Conservation (phyloP, 92 coral and sea anemone genomes). For the Parazoanthus swiftii region DNA sequence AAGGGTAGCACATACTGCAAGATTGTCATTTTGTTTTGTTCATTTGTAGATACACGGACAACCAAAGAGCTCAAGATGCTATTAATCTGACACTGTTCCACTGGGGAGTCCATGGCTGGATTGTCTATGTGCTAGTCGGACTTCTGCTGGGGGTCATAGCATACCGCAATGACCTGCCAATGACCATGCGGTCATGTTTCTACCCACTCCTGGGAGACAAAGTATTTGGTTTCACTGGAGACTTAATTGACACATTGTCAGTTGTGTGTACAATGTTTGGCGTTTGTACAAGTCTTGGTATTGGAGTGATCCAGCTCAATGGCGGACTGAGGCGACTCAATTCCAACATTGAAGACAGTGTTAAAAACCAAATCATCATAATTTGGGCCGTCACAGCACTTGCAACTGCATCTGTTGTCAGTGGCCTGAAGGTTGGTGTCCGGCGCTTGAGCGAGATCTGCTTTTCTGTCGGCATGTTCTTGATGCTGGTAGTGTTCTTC, state of each 20-base stretch:
- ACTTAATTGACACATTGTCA: conserved; percentile 80
- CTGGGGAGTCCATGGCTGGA: conserved; percentile 97
- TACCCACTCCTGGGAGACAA: conserved; percentile 85
- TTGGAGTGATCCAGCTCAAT: conserved; percentile 84
- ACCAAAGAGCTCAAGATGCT: conserved; percentile 87
- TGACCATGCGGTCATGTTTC: conserved; percentile 93
- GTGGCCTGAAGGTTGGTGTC: conserved; percentile 82
- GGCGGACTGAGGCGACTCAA: conserved; percentile 68
- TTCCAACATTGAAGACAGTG: conserved; percentile 47
- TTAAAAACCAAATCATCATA: conserved; percentile 69
- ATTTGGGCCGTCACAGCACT: conserved; percentile 88
- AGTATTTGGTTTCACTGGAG: conserved; percentile 82
- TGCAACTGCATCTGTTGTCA: conserved; percentile 83
- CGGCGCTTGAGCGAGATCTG: conserved; percentile 89
- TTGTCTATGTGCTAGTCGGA: conserved; percentile 89
- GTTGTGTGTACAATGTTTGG: conserved; percentile 91
- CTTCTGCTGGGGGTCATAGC: conserved; percentile 79
- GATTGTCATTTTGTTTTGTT: no score
- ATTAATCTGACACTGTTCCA: conserved; percentile 88
- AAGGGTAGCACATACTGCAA: no score
- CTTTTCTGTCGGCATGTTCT: conserved; percentile 76
- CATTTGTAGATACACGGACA: conserved; percentile 58
- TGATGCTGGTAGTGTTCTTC: conserved; percentile 72
- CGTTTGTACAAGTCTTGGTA: conserved; percentile 95
- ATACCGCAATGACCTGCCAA: conserved; percentile 78